A percentile compares a stretch with the other conserved stretches of the same genome.
phyloP scores from a whole-genome alignment of 2,113 vertebrate species.

The Macquaria ambigua region DNA sequence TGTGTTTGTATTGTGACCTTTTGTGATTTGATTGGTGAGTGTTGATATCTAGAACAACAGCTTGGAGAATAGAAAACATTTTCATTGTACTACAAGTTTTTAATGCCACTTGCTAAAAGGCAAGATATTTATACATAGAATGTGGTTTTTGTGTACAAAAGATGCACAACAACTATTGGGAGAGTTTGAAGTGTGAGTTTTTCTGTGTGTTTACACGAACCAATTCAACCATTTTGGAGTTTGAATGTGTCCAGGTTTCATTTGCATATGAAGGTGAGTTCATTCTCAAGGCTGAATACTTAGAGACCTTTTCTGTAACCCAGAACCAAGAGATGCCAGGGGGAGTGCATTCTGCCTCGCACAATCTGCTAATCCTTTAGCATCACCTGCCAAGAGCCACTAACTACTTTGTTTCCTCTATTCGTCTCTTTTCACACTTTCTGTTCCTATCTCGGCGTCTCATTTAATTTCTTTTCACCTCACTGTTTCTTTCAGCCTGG shows the following conservation, averaged over 20 bases:
- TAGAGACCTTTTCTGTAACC: constrained; percentile 54
- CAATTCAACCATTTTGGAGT: background rate
- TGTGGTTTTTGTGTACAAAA: background rate
- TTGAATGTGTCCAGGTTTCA: constrained; percentile 54
- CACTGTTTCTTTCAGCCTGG: constrained; percentile 38
- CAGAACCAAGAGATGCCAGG: constrained; percentile 41
- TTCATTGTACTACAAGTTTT: background rate
- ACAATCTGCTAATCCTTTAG: constrained; percentile 56
- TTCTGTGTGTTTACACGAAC: constrained; percentile 15
- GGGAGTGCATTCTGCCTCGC: constrained; percentile 41
- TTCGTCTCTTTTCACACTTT: constrained; percentile 45
- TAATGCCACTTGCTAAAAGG: background rate
- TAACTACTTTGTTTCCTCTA: constrained; percentile 48
- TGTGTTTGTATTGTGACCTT: background rate
- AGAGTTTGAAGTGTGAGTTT: constrained; percentile 9
- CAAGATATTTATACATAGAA: background rate
- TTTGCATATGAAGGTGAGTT: constrained; percentile 76
- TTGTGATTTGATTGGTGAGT: background rate
- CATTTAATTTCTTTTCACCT: constrained; percentile 45
- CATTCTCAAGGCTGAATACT: constrained; percentile 60
- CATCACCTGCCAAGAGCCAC: constrained; percentile 65
- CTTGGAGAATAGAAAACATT: background rate
- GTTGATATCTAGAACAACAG: background rate
- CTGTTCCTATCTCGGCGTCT: constrained; percentile 17
- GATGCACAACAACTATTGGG: background rate